Base-by-base conservation (phyloP, 2,888 invertebrate genomes). In the Vanessa cardui region DNA sequence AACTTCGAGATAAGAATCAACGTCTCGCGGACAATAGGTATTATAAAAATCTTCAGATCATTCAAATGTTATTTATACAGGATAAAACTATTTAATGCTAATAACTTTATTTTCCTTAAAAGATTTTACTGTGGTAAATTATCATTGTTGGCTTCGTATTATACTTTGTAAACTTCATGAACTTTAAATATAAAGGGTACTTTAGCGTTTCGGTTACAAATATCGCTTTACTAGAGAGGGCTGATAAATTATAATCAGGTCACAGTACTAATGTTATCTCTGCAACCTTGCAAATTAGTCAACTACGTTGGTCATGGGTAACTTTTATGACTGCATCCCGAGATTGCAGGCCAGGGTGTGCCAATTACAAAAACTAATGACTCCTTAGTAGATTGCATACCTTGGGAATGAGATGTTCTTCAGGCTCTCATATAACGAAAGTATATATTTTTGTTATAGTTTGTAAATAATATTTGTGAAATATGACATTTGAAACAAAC, bases 1-100 rank as follows among this genome's bases (percentile, higher is more conserved):
- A 46, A 21, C n/a, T 26, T 20, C 7, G 39, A 39, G 63, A 63
- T 63, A 31, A 46, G 46, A 56, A 63, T 63, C 47, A 12, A 47
- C 7, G 31, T 62, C 33, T 52, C 58, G 44, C 21, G 50, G 26
- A 50, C 46, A 63, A 46, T 63, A 18, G 54, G 46, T 26, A 26
- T 26, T 62, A 45, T 49, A 9, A 18, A 50, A 5, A 21, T 21
- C 21, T 5, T 26, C 21, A 15, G 21, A 21, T 20, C 3, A 50
- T 39, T 49, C 21, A 21, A 15, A 50, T 26, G 26, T 26, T 26
- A 20, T 5, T n/a, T 21, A 21, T 21, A 50, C 21, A 21, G 12
- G 21, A 15, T 20, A 21, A 9, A 21, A 20, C 21, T 50, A 50
- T 20, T 50, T 21, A 50, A 21, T 26, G 50, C 6, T 21, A 21